A percentile compares a stretch with the other conserved stretches of the same genome.
Evolutionary conservation across 2,797 vertebrate genomes (phyloP).

Genomic region (Dicrostonyx torquatus): DNA sequence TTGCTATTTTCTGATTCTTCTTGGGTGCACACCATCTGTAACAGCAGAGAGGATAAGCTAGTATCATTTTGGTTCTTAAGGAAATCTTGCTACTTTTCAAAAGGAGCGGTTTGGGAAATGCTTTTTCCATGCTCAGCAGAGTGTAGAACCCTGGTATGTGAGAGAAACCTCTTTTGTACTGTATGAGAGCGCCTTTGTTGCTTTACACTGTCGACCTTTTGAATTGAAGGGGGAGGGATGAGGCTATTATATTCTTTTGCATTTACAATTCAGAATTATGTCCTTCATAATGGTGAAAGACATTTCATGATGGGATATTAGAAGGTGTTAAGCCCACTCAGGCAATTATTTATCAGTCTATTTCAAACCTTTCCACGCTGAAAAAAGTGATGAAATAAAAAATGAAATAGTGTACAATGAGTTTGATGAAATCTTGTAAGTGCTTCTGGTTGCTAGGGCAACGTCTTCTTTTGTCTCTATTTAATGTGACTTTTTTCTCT

Average conservation of each 20-base stretch:
- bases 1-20: constrained; percentile 9
- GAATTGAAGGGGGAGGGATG: constrained; percentile 49
- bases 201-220: constrained; percentile 74
- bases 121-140: constrained; percentile 71
- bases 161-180: constrained; percentile 77
- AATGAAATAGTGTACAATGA: constrained; percentile 52
- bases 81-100: constrained; percentile 68
- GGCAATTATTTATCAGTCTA: constrained; percentile 46
- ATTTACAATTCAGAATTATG: constrained; percentile 72
- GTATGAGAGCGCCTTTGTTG: constrained; percentile 75
- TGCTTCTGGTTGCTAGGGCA: constrained; percentile 77
- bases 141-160: constrained; percentile 60
- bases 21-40: constrained; percentile 44
- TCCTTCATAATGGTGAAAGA: constrained; percentile 67
- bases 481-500: constrained; percentile 66
- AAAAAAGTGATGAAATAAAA: constrained; percentile 56
- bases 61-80: constrained; percentile 68
- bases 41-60: constrained; percentile 58
- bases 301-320: constrained; percentile 65
- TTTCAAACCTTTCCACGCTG: constrained; percentile 54
- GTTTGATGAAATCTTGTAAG: constrained; percentile 69
- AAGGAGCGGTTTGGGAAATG: constrained; percentile 69
- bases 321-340: constrained; percentile 46
- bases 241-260: constrained; percentile 69
- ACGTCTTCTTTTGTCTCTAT: constrained; percentile 69